Evolutionary conservation across 2,113 vertebrate species (phyloP).

Genomic region (Sinosuthora webbiana): DNA sequence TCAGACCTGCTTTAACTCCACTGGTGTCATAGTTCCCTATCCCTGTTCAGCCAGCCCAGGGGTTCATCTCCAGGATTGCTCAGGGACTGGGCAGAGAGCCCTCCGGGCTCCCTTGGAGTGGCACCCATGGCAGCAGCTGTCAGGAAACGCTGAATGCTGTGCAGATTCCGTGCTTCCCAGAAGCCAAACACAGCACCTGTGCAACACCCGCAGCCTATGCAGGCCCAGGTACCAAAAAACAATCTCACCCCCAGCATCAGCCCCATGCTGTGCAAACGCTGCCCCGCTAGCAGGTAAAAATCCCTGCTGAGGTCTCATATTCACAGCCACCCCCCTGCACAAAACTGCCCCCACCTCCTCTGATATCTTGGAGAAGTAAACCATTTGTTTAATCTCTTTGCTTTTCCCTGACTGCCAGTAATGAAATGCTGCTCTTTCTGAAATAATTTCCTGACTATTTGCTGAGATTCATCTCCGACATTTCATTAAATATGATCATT

Average conservation of each 20-base stretch:
- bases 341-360: not conserved
- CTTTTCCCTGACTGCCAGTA: constrained; percentile 72
- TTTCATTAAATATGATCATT: constrained; percentile 90
- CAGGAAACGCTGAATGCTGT: accelerated
- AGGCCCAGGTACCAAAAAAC: not conserved
- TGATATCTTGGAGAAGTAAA: constrained; percentile 40
- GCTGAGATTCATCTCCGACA: constrained; percentile 86
- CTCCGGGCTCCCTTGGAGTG: accelerated
- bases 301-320: not conserved
- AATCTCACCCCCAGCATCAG: not conserved
- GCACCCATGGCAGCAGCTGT: not conserved
- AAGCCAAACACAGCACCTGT: accelerated
- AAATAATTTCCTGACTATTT: constrained; percentile 85
- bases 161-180: accelerated
- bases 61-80: not conserved
- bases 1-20: not conserved
- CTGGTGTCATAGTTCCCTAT: not conserved
- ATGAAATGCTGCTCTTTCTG: constrained; percentile 79
- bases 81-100: not conserved
- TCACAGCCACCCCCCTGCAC: not conserved
- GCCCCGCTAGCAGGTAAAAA: accelerated
- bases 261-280: accelerated
- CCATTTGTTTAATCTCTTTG: constrained; percentile 77
- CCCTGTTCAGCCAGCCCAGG: not conserved
- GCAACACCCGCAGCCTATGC: accelerated